phyloP scores from a whole-genome alignment of 2,797 vertebrate genomes.

The Anas bernieri region DNA sequence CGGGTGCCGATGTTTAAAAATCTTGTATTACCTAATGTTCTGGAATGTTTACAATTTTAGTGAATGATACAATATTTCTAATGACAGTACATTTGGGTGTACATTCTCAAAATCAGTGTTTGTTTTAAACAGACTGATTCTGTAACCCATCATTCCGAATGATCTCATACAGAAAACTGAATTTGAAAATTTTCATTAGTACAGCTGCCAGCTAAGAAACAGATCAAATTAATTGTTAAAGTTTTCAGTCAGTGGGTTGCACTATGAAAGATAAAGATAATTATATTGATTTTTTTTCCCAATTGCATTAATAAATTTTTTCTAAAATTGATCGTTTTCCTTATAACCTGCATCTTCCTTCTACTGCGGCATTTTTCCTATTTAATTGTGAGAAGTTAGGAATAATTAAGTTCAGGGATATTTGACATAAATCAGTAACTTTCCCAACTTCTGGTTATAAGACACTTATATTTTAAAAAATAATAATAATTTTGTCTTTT shows the following conservation, averaged over 20 bases:
- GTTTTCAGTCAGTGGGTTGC: constrained; percentile 14
- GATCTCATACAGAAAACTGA: constrained; percentile 34
- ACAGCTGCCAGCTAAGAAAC: neutral
- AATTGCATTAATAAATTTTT: constrained; percentile 41
- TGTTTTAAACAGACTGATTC: constrained; percentile 46
- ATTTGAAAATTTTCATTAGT: neutral
- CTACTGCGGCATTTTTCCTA: neutral
- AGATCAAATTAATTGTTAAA: neutral
- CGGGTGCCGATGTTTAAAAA: constrained; percentile 75
- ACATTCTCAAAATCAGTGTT: constrained; percentile 38
- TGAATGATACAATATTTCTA: constrained; percentile 44
- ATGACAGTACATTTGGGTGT: constrained; percentile 32
- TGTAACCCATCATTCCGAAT: constrained; percentile 5
- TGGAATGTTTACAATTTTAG: constrained; percentile 49
- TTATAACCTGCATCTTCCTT: neutral
- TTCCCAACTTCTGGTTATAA: neutral
- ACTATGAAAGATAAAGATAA: constrained; percentile 5
- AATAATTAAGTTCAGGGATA: constrained; percentile 11
- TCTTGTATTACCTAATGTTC: constrained; percentile 15
- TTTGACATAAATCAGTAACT: constrained; percentile 5
- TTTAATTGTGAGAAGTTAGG: neutral
- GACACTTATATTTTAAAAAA: neutral
- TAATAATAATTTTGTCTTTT: constrained; percentile 12
- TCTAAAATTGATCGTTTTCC: constrained; percentile 32
- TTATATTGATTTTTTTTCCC: neutral